phyloP scores from a whole-genome alignment of 2,888 invertebrate genomes.

The Timandra comae region DNA sequence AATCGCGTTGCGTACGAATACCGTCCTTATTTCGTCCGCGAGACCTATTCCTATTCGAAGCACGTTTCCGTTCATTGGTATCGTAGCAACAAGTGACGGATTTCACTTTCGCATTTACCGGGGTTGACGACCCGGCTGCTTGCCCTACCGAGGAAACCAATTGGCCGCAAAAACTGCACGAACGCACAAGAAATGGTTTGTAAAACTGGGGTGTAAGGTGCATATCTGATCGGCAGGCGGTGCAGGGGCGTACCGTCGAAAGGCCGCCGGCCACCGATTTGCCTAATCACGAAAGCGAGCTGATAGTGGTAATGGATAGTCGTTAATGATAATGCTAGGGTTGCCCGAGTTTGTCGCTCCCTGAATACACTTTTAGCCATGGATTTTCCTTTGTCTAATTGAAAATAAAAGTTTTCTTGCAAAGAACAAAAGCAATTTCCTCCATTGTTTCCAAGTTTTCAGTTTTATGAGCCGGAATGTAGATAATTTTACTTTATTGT shows the following conservation, averaged over 20 bases:
- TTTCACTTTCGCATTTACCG: slow-evolving; percentile 55
- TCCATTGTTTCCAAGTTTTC: too few relatives aligned
- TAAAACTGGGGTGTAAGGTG: slow-evolving; percentile 19
- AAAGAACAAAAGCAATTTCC: too few relatives aligned
- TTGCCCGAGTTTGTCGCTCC: slow-evolving; percentile 5
- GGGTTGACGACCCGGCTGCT: slow-evolving; percentile 42
- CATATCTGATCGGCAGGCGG: slow-evolving; percentile 3
- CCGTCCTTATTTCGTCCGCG: slow-evolving; percentile 28
- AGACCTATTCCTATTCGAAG: slow-evolving; percentile 29
- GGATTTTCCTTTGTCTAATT: too few relatives aligned
- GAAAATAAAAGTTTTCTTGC: background rate
- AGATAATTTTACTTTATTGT: too few relatives aligned
- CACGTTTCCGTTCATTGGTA: slow-evolving; percentile 43
- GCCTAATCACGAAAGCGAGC: slow-evolving; percentile 31
- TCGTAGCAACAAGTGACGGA: slow-evolving; percentile 59
- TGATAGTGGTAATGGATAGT: slow-evolving; percentile 28
- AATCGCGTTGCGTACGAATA: slow-evolving; percentile 28
- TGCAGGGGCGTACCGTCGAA: slow-evolving; percentile 9
- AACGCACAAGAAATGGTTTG: slow-evolving; percentile 11
- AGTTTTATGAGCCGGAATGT: too few relatives aligned
- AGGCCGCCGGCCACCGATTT: slow-evolving; percentile 24
- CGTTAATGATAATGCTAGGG: slow-evolving; percentile 17
- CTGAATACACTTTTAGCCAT: too few relatives aligned
- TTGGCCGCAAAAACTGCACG: slow-evolving; percentile 26
- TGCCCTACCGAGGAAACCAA: slow-evolving; percentile 36